Percentiles rank a stretch among this genome's conserved stretches.
Conservation (phyloP, 2,888 invertebrate species). For the Eupsilia transversa region DNA sequence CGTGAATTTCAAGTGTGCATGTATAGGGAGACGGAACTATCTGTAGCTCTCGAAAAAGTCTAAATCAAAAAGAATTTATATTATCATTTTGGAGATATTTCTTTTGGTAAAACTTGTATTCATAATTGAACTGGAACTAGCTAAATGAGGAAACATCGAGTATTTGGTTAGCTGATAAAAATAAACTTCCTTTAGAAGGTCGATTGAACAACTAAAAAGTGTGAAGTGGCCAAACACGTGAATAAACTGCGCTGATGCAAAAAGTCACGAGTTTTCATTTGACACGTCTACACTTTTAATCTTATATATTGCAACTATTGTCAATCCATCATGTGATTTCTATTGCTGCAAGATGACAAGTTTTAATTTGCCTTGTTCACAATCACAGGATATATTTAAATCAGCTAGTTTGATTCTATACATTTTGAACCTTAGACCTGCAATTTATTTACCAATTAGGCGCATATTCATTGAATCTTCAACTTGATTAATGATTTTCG, state of each 20-base stretch:
- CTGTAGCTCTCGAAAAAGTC: not conserved
- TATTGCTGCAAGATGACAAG: not conserved
- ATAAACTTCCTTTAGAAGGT: conserved; percentile 33
- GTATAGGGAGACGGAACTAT: not conserved
- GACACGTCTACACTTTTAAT: conserved; percentile 16
- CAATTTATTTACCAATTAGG: conserved; percentile 45
- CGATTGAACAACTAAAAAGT: conserved; percentile 29
- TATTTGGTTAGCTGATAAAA: conserved; percentile 33
- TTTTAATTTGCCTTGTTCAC: conserved; percentile 19
- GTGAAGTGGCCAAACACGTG: conserved; percentile 20
- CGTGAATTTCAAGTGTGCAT: not conserved
- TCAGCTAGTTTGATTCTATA: not conserved
- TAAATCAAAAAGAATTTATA: not conserved
- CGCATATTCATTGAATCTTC: conserved; percentile 34
- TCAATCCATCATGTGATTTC: conserved; percentile 9
- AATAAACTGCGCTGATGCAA: conserved; percentile 27
- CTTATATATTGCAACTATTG: conserved; percentile 12
- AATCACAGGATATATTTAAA: conserved; percentile 12
- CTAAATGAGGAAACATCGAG: not conserved
- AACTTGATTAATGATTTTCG: conserved; percentile 41
- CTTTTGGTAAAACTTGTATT: not conserved
- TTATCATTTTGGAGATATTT: conserved; percentile 4
- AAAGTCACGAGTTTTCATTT: conserved; percentile 49
- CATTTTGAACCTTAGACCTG: conserved; percentile 8
- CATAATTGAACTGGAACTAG: conserved; percentile 15